Base-by-base conservation (phyloP, 92 coral and sea anemone genomes). In the Virgularia gustaviana region DNA sequence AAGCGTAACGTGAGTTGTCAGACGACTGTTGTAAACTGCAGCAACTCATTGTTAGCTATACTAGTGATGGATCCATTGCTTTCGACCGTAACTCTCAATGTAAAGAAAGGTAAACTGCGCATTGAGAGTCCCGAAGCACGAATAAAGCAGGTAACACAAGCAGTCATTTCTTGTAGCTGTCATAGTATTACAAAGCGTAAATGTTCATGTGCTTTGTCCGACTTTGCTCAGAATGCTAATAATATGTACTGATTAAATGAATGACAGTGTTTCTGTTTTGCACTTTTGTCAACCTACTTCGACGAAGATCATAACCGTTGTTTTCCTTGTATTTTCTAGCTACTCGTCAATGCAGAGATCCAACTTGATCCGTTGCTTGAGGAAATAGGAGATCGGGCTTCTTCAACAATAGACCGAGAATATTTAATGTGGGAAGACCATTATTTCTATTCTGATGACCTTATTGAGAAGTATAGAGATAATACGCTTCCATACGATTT, bases 21-120 rank as follows among this genome's bases (percentile, higher is more conserved):
- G 75, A 37, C 28, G 75, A 18, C 24, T 30, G 75, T 49, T 28
- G 35, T 53, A 44, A 41, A 41, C n/a, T 43, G 10, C 27, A 44
- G 45, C 35, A 47, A 47, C 19, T 49, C 35, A 39, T 31, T 68
- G 41, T 49, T 49, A 19, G 51, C 85, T 96, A 84, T 92, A 27
- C 75, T 88, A 61, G 96, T 87, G 34, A 96, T 94, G 47, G 99
- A 94, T 49, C 99, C 99, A 0, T 80, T 94, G 73, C 96, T 94
- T 36, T 94, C 99, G 36, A 94, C 99, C 35, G 99, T 90, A 10
- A 94, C 96, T 65, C 75, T 89, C 53, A 91, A 94, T 80, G 77
- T 94, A 59, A 63, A 87, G 80, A 83, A 90, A 57, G 96, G 96
- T 11, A 94, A 85, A 75, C 96, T 87, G 61, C 75, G 96, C 0